These are phyloP conservation scores for Drosophila antonietae DNA, from an alignment of 2,888 invertebrate species.

Conservation along the genomic window DNA sequence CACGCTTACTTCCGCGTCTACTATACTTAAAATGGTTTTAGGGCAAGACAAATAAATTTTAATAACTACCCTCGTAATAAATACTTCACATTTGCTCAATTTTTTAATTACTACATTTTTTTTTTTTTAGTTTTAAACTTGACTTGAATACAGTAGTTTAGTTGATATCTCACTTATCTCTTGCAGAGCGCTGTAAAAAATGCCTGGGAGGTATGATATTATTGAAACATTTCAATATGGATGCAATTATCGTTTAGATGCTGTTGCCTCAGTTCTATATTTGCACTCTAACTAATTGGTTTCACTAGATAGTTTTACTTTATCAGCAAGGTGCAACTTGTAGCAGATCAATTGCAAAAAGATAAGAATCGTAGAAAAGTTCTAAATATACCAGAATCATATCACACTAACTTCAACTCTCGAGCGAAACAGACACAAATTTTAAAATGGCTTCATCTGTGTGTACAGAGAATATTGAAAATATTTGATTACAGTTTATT, in stretches of 20 bases:
- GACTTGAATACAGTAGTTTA: not conserved
- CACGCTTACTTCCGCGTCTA: too few species aligned
- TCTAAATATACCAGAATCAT: constrained; percentile 3
- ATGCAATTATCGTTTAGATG: not conserved
- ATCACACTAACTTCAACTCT: constrained; percentile 12
- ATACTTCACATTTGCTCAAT: too few species aligned
- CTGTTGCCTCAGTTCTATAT: constrained; percentile 15
- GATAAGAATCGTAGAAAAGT: constrained; percentile 49
- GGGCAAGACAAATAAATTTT: too few species aligned
- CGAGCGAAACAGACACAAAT: not conserved
- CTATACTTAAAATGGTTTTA: too few species aligned
- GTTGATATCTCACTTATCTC: constrained; percentile 20
- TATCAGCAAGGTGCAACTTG: constrained; percentile 52
- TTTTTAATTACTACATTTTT: too few species aligned
- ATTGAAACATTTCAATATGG: not conserved
- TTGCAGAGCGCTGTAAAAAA: constrained; percentile 45
- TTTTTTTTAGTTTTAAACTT: not conserved
- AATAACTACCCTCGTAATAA: too few species aligned
- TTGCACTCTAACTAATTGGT: constrained; percentile 45
- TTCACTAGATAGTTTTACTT: constrained; percentile 20
- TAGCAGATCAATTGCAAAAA: constrained; percentile 26
- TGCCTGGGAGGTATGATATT: constrained; percentile 66
- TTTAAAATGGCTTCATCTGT: constrained; percentile 43
- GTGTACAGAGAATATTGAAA: not conserved
- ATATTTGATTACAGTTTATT: not conserved